A percentile compares a stretch with the other conserved stretches of the same genome.
Conservation (phyloP, 1,140 invertebrate species). For the Dendroctonus valens region DNA sequence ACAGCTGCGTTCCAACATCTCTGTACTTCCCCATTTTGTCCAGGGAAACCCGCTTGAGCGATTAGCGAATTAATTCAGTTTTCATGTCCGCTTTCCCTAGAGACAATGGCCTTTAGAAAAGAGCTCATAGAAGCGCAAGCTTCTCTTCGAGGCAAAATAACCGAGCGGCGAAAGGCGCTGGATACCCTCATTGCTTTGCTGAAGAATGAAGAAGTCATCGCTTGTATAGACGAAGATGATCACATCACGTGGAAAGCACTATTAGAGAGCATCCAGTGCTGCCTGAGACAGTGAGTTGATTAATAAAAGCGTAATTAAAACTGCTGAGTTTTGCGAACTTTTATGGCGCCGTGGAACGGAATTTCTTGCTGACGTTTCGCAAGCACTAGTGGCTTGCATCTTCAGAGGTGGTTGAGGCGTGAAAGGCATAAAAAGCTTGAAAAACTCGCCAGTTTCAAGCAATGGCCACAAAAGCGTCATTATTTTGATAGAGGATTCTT, state of each 20-base stretch:
- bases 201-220: conserved; percentile 25
- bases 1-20: too few relatives aligned
- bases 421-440: background rate
- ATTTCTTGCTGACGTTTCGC: background rate
- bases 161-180: conserved; percentile 34
- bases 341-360: background rate
- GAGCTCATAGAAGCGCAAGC: conserved; percentile 31
- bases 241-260: conserved; percentile 30
- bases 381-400: too few relatives aligned
- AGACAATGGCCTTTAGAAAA: conserved; percentile 19
- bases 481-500: too few relatives aligned
- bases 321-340: too few relatives aligned
- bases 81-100: background rate
- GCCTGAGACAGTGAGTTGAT: conserved; percentile 36
- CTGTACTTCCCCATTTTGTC: too few relatives aligned
- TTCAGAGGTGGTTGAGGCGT: background rate
- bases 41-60: too few relatives aligned
- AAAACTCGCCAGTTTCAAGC: background rate
- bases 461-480: too few relatives aligned
- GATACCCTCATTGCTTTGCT: conserved; percentile 29
- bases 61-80: too few relatives aligned
- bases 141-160: conserved; percentile 30
- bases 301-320: too few relatives aligned
- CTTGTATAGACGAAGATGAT: conserved; percentile 24
- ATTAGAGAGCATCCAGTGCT: conserved; percentile 29